Percentiles rank a stretch among this genome's conserved stretches.
These are phyloP conservation scores for Chlorodrepanis virens DNA, from an alignment of 2,113 vertebrate genomes.

Conservation along the genomic window DNA sequence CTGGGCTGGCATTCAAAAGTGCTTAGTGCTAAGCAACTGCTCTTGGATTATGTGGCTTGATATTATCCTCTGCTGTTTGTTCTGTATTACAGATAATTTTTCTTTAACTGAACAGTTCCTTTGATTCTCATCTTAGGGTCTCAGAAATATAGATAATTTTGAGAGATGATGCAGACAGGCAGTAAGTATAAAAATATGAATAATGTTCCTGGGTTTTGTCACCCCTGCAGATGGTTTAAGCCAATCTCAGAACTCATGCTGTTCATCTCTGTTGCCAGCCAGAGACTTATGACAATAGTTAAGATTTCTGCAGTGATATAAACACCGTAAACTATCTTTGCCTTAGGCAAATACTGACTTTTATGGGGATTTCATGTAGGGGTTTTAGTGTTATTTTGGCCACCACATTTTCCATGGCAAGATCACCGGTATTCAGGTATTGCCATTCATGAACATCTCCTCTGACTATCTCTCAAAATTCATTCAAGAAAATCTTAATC, in stretches of 20 bases:
- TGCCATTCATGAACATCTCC: neutral
- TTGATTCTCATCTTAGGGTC: neutral
- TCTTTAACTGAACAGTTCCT: neutral
- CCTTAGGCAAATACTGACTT: neutral
- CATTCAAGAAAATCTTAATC: neutral
- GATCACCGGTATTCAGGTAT: neutral
- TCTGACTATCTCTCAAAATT: neutral
- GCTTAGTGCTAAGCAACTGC: neutral
- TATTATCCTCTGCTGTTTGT: neutral
- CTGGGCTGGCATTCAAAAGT: neutral
- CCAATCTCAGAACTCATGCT: neutral
- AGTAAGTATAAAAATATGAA: neutral
- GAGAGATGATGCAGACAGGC: neutral
- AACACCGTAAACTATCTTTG: neutral
- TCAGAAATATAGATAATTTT: neutral
- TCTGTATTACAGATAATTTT: neutral
- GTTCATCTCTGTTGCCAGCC: neutral
- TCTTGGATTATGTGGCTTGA: neutral
- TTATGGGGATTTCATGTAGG: neutral
- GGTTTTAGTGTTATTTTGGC: neutral
- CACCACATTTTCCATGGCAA: neutral
- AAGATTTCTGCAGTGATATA: neutral
- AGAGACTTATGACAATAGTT: neutral
- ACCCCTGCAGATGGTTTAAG: neutral
- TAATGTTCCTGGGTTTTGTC: neutral